Conservation (phyloP, 2,797 vertebrate genomes). For the Rhinella marina region DNA sequence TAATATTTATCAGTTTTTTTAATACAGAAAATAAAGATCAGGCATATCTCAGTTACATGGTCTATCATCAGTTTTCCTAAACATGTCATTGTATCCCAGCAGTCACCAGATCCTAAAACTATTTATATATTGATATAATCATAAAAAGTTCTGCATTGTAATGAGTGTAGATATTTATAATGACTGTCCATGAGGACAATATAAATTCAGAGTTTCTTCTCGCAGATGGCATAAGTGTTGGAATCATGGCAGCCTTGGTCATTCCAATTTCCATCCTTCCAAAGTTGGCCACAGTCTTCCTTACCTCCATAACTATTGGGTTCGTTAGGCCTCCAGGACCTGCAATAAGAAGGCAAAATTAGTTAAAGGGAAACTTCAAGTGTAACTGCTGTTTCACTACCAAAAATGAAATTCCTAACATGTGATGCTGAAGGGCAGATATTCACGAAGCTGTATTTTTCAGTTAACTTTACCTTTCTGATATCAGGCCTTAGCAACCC, state of each 20-base stretch:
- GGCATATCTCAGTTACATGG: not conserved
- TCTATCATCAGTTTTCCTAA: not conserved
- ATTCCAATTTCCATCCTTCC: not conserved
- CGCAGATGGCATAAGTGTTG: not conserved
- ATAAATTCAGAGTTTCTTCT: conserved; percentile 23
- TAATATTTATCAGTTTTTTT: no score
- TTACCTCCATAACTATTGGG: not conserved
- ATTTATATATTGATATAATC: not conserved
- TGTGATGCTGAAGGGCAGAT: no score
- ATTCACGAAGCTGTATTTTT: no score
- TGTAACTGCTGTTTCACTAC: no score
- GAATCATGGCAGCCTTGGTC: not conserved
- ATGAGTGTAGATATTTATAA: not conserved
- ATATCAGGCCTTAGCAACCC: no score
- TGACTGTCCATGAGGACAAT: not conserved
- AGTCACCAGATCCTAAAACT: not conserved
- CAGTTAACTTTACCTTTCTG: no score
- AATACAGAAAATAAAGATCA: no score
- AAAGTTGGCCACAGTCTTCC: not conserved
- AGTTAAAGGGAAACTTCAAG: no score
- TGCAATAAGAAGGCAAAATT: not conserved
- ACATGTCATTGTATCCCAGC: no score
- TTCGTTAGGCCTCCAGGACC: not conserved
- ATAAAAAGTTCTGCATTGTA: not conserved
- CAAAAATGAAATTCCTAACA: no score